These are phyloP conservation scores for Capreolus pygargus DNA, from an alignment of 2,113 vertebrate genomes.

Conservation along the genomic window DNA sequence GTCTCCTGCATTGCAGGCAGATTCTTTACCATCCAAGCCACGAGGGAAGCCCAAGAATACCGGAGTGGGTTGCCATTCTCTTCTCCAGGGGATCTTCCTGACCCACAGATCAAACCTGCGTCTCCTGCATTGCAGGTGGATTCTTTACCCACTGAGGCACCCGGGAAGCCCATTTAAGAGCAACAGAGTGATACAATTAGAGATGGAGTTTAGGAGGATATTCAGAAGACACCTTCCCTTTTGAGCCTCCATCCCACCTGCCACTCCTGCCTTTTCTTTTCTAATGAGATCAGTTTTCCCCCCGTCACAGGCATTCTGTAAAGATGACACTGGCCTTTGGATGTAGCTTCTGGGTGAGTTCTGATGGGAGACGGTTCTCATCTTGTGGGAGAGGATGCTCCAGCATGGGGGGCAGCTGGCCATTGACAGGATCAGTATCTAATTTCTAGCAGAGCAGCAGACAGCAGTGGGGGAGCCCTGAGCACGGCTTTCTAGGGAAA, in stretches of 20 bases:
- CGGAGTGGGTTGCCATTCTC: not conserved
- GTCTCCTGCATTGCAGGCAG: no score
- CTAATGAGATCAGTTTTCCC: constrained; percentile 44
- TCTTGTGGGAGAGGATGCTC: constrained; percentile 70
- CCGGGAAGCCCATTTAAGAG: not conserved
- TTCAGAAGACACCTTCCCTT: not conserved
- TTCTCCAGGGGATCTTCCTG: fast-evolving
- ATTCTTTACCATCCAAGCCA: no score
- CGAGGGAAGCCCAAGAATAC: not conserved
- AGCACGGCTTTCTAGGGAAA: constrained; percentile 68
- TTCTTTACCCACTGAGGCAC: not conserved
- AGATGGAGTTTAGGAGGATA: not conserved
- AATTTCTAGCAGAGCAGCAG: constrained; percentile 86
- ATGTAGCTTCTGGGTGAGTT: constrained; percentile 78
- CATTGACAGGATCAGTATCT: constrained; percentile 90
- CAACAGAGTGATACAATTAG: not conserved
- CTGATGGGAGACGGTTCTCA: constrained; percentile 76
- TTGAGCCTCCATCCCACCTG: not conserved
- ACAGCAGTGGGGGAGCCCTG: constrained; percentile 63
- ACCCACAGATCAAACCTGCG: fast-evolving
- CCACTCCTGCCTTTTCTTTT: not conserved
- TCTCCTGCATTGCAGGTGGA: not conserved
- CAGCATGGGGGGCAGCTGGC: constrained; percentile 42
- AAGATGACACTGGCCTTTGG: constrained; percentile 62
- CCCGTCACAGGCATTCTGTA: not conserved